Conservation (phyloP, 2,797 vertebrate species). For the Pseudochaenichthys georgianus region DNA sequence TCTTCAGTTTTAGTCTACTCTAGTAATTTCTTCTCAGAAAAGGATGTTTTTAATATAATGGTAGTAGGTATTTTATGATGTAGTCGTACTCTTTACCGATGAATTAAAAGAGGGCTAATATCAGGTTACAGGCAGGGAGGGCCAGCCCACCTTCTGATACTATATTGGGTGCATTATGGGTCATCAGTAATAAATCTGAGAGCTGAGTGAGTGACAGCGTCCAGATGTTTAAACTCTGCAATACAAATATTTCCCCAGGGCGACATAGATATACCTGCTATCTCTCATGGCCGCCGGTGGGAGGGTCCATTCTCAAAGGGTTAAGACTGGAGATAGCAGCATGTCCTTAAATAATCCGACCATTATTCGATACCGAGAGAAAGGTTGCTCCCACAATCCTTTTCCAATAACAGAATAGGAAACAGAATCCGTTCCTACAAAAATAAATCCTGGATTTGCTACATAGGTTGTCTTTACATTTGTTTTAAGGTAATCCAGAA, state of each 20-base stretch:
- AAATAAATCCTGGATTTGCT: background rate
- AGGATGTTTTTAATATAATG: background rate
- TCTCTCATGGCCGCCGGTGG: too few species aligned
- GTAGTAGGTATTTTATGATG: background rate
- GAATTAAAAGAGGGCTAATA: background rate
- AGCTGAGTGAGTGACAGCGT: background rate
- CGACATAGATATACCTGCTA: too few species aligned
- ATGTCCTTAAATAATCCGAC: background rate
- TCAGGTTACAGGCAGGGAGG: background rate
- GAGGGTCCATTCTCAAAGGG: background rate
- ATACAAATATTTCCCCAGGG: too few species aligned
- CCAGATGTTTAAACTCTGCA: background rate
- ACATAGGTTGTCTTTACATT: background rate
- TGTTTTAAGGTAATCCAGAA: background rate
- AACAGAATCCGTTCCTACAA: background rate
- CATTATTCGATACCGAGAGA: background rate
- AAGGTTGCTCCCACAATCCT: background rate
- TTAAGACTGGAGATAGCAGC: background rate
- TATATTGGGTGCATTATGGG: background rate
- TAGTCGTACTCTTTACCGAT: background rate
- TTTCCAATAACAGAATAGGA: background rate
- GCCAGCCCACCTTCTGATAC: background rate
- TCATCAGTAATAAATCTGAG: background rate
- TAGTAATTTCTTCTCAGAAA: too few species aligned
- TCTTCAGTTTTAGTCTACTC: background rate